phyloP scores from a whole-genome alignment of 1,140 invertebrate species.

The Pseudoatta argentina region DNA sequence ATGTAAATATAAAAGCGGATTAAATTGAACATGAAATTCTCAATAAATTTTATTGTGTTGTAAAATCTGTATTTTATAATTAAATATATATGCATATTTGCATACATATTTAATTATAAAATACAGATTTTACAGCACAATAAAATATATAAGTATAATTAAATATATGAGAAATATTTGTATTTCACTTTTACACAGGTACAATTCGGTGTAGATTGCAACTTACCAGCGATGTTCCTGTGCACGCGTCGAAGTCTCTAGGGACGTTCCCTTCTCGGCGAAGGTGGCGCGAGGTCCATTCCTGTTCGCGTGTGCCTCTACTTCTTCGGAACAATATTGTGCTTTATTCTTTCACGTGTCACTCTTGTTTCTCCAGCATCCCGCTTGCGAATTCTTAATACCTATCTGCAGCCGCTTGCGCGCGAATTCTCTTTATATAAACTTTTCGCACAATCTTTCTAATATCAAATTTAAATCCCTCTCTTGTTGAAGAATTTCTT shows the following conservation, averaged over 20 bases:
- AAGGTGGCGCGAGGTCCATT: conserved; percentile 20
- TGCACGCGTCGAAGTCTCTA: conserved; percentile 64
- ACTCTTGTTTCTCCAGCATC: neutral
- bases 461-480: neutral
- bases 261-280: conserved; percentile 21
- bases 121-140: too few species aligned
- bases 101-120: too few species aligned
- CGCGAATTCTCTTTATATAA: neutral
- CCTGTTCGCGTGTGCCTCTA: neutral
- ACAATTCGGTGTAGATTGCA: neutral
- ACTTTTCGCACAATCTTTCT: neutral
- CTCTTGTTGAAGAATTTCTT: neutral
- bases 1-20: too few species aligned
- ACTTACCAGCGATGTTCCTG: conserved; percentile 63
- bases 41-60: too few species aligned
- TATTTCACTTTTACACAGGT: too few species aligned
- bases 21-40: too few species aligned
- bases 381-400: neutral
- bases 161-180: too few species aligned
- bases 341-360: conserved; percentile 34
- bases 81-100: too few species aligned
- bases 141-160: too few species aligned
- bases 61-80: too few species aligned
- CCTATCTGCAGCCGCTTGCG: neutral
- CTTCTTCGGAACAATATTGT: neutral